Evolutionary conservation across 2,888 invertebrate species (phyloP).

Genomic region (Cephus nigrinus): DNA sequence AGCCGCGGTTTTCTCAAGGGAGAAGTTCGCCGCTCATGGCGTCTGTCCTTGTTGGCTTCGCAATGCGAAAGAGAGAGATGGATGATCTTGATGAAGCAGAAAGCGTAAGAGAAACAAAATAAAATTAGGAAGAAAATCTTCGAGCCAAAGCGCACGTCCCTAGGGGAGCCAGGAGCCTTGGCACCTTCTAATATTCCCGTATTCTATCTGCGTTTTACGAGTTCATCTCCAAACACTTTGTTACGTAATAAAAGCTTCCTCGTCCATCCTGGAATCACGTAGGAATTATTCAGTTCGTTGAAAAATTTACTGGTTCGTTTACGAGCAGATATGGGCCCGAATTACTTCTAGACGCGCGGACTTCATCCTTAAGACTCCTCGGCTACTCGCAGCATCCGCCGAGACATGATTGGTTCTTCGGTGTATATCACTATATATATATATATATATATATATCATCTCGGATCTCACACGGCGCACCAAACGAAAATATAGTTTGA

Average conservation of each 20-base stretch:
- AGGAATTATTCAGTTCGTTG: slow-evolving; percentile 18
- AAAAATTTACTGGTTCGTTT: slow-evolving; percentile 22
- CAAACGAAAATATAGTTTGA: background rate
- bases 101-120: background rate
- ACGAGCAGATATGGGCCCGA: slow-evolving; percentile 12
- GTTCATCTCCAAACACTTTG: slow-evolving; percentile 21
- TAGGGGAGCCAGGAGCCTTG: background rate
- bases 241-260: slow-evolving; percentile 10
- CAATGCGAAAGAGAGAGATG: background rate
- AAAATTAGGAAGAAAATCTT: background rate
- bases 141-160: background rate
- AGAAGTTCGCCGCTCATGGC: background rate
- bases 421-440: background rate
- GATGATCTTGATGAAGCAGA: background rate
- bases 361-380: background rate
- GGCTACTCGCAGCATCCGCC: background rate
- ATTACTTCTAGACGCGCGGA: slow-evolving; percentile 11
- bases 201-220: slow-evolving; percentile 14
- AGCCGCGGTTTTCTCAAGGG: background rate
- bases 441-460: background rate
- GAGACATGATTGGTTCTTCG: background rate
- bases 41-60: background rate
- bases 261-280: background rate
- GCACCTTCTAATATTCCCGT: background rate
- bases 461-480: background rate